Base-by-base conservation (phyloP, 2,888 invertebrate species). In the Margaritifera margaritifera region DNA sequence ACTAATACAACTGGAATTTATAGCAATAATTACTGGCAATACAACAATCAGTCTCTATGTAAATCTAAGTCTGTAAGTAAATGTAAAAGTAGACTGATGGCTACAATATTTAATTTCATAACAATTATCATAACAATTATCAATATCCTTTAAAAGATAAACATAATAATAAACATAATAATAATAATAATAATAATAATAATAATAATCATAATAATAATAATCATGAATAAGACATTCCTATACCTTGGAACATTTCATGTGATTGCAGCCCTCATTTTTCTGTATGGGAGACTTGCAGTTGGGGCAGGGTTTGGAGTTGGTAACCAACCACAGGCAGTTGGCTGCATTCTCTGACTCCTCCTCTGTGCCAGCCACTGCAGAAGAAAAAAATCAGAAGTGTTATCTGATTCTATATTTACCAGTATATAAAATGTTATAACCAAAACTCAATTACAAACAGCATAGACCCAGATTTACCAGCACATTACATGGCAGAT, bases 211-310 rank as follows among this genome's bases (percentile, higher is more conserved):
- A 42, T 42, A 42, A 42, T 42, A 42, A 42, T 42, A 11, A 42
- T 42, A 42, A 42, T 42, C 8, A 42, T 42, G 31, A 25, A 24
- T 19, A 19, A 31, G 1, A 19, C 25, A 52, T 51, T 53, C 20
- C 31, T 68, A 77, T 87, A 93, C 93, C 91, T 93, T 93, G 62
- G 92, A 93, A 87, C 94, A 94, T 85, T 93, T 93, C 92, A 94
- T 93, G 86, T 94, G 93, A 86, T 94, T 94, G 87, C 94, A 94
- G 24, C 89, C 94, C 88, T 94, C 94, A 84, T 93, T 93, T 84
- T 94, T 93, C 88, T 94, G 93, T 72, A 94, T 94, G 5, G 93
- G 93, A 77, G 93, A 92, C 80, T 93, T 93, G 85, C 94, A 94
- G 86, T 93, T 93, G 42, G 94, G 93, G 84, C 93, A 94, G 0